Percentiles rank a stretch among this genome's conserved stretches.
Evolutionary conservation across 2,888 invertebrate species (phyloP).

Genomic region (Agonopterix alstromeriana): DNA sequence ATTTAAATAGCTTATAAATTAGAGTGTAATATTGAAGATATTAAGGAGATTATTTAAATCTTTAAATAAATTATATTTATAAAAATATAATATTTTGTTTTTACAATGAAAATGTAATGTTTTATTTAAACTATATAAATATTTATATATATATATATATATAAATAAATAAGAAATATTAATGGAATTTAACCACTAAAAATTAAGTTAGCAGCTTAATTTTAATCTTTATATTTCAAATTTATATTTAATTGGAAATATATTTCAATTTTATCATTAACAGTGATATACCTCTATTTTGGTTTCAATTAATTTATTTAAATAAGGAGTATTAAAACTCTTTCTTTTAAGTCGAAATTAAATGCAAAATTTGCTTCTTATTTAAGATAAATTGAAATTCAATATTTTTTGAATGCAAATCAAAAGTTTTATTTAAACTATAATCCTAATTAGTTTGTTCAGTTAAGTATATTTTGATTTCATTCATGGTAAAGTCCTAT

Average conservation of each 20-base stretch:
- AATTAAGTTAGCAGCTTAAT: conserved; percentile 81
- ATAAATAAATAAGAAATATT: conserved; percentile 51
- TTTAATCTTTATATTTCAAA: conserved; percentile 71
- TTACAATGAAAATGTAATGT: conserved; percentile 82
- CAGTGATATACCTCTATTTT: conserved; percentile 80
- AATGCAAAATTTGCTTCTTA: conserved; percentile 72
- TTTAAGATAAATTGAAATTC: conserved; percentile 63
- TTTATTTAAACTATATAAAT: conserved; percentile 80
- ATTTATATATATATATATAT: conserved; percentile 48
- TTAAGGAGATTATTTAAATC: conserved; percentile 43
- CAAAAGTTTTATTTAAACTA: conserved; percentile 59
- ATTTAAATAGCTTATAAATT: conserved; percentile 52
- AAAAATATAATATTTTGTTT: conserved; percentile 60
- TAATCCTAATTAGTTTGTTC: conserved; percentile 52
- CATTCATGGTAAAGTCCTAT: conserved; percentile 56
- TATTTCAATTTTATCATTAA: conserved; percentile 78
- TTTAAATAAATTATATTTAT: conserved; percentile 31
- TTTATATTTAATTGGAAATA: conserved; percentile 68
- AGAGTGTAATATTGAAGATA: conserved; percentile 61
- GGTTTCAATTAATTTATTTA: conserved; percentile 75
- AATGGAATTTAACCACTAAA: conserved; percentile 67
- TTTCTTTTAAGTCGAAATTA: conserved; percentile 66
- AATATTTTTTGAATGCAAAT: conserved; percentile 62
- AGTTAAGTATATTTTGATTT: conserved; percentile 61
- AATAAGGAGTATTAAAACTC: conserved; percentile 69